Evolutionary conservation across 1,140 invertebrate species (phyloP).

Genomic region (Pemphigus obesinymphae): DNA sequence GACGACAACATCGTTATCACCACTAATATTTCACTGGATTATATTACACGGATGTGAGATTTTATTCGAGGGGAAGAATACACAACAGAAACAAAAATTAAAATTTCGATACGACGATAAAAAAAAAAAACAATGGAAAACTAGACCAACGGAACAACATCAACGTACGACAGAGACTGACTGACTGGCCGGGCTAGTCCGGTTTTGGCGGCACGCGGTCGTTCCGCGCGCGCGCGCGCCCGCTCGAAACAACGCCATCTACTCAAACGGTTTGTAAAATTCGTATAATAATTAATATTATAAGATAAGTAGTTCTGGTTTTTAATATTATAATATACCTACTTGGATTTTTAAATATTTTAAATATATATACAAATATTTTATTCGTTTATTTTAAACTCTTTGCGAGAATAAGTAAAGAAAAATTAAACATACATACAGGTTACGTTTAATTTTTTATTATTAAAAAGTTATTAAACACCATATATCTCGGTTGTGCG

Average conservation of each 20-base stretch:
- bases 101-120: no score
- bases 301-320: no score
- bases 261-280: not conserved
- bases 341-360: no score
- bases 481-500: no score
- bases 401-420: no score
- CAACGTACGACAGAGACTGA: not conserved
- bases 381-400: no score
- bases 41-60: not conserved
- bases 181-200: not conserved
- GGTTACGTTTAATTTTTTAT: no score
- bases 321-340: not conserved
- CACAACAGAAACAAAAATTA: not conserved
- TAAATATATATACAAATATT: no score
- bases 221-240: not conserved
- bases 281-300: no score
- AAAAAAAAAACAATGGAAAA: not conserved
- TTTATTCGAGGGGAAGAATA: not conserved
- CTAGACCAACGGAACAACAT: no score
- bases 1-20: not conserved
- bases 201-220: slow-evolving; percentile 16
- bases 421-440: no score
- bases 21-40: not conserved
- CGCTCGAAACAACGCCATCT: not conserved
- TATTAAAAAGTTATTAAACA: no score